Conservation (phyloP, 2,797 vertebrate genomes). For the Trachurus trachurus region DNA sequence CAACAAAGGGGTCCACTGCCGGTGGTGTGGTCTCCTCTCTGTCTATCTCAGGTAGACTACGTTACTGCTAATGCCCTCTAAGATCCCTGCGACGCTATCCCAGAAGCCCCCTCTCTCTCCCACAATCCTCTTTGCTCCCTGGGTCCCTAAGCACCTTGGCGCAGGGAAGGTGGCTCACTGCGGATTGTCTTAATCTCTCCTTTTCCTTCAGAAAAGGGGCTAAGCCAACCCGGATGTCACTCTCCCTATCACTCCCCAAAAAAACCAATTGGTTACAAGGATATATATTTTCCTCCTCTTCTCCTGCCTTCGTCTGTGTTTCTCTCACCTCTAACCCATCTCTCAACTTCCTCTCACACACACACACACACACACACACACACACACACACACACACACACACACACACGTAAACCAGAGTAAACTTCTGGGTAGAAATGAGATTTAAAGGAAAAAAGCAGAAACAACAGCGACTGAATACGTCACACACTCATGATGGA, state of each 20-base stretch:
- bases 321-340: constrained; percentile 46
- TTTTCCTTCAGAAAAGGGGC: constrained; percentile 82
- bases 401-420: too few relatives aligned
- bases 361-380: too few relatives aligned
- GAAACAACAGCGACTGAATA: background rate
- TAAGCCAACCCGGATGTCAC: constrained; percentile 86
- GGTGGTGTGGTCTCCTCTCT: constrained; percentile 75
- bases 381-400: too few relatives aligned
- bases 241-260: constrained; percentile 78
- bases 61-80: constrained; percentile 77
- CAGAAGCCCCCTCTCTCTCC: constrained; percentile 77
- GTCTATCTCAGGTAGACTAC: constrained; percentile 75
- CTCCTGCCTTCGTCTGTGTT: constrained; percentile 34
- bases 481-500: background rate
- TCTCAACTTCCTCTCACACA: constrained; percentile 11
- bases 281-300: constrained; percentile 63
- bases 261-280: constrained; percentile 86
- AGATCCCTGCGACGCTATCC: constrained; percentile 70
- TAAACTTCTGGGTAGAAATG: background rate
- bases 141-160: constrained; percentile 86
- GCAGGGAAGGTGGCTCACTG: constrained; percentile 84
- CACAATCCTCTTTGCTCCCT: constrained; percentile 89
- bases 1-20: constrained; percentile 76
- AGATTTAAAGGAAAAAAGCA: background rate
- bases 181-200: constrained; percentile 88